Base-by-base conservation (phyloP, 2,888 invertebrate genomes). In the Coelogynopora nodosa region DNA sequence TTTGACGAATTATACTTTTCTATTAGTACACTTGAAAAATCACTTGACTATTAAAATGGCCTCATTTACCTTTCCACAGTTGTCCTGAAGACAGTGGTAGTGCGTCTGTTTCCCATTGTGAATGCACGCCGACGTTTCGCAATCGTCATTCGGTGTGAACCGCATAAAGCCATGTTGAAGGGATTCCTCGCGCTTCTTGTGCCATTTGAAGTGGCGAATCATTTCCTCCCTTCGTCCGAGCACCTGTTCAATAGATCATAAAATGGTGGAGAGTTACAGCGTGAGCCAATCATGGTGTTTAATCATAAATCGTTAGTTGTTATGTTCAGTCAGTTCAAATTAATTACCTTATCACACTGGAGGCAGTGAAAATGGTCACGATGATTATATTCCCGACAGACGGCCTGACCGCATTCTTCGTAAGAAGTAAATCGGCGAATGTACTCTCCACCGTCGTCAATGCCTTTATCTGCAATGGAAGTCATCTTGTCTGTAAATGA, bases 191-290 rank as follows among this genome's bases (percentile, higher is more conserved):
- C 98, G 94, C 93, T 98, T 98, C 93, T 97, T 97, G 93, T 98
- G 98, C 98, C 98, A 98, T 93, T 98, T 98, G 91, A 97, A 96
- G 92, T 98, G 98, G 74, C 98, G 94, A 89, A 98, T 97, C 95
- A 98, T 98, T 92, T 98, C 98, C 92, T 98, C 98, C 91, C 98
- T 97, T 93, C 98, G 97, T 90, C 96, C 95, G 91, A 98, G 96
- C n/a, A 97, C 96, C 91, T 92, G 89, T 87, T 87, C 81, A n/a
- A n/a, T n/a, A n/a, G n/a, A n/a, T n/a, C n/a, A n/a, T n/a, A n/a
- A n/a, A n/a, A n/a, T n/a, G n/a, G n/a, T n/a, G n/a, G n/a, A n/a
- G n/a, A n/a, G n/a, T n/a, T n/a, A n/a, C n/a, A n/a, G n/a, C n/a
- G n/a, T n/a, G n/a, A n/a, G n/a, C n/a, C n/a, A n/a, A n/a, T n/a